Evolutionary conservation across 2,113 vertebrate species (phyloP).

Genomic region (Prinia subflava): DNA sequence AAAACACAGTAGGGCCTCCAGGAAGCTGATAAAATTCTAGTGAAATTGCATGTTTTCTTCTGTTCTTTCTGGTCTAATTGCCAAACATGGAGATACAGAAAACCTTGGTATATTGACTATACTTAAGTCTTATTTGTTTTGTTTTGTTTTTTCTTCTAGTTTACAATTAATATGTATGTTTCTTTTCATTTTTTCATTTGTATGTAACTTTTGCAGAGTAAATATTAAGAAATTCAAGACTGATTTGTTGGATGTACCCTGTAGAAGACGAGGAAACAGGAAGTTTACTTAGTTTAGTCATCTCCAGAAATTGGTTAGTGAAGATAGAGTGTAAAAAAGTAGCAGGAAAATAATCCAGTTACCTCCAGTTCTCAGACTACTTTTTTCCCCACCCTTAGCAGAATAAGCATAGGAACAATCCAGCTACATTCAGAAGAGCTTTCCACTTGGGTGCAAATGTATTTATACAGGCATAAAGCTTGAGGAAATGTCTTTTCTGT

Average conservation of each 20-base stretch:
- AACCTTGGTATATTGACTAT: background rate
- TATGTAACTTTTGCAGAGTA: background rate
- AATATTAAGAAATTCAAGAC: background rate
- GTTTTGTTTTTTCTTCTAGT: background rate
- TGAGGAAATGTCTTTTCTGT: background rate
- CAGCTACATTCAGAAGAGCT: background rate
- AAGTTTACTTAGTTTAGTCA: background rate
- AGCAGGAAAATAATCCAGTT: background rate
- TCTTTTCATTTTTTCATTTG: background rate
- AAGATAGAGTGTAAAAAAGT: background rate
- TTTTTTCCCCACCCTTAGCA: background rate
- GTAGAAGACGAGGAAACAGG: background rate
- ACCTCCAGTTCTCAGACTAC: background rate
- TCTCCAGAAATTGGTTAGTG: background rate
- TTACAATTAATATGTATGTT: background rate
- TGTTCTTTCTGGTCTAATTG: background rate
- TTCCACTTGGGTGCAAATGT: background rate
- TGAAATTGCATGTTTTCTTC: background rate
- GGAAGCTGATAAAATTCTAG: background rate
- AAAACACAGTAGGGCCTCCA: background rate
- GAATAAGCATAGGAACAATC: background rate
- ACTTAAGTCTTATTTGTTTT: background rate
- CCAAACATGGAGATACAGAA: background rate
- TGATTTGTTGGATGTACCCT: background rate
- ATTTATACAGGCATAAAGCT: background rate